phyloP scores from a whole-genome alignment of 1,140 invertebrate species.

The Chironomus striatipennis region DNA sequence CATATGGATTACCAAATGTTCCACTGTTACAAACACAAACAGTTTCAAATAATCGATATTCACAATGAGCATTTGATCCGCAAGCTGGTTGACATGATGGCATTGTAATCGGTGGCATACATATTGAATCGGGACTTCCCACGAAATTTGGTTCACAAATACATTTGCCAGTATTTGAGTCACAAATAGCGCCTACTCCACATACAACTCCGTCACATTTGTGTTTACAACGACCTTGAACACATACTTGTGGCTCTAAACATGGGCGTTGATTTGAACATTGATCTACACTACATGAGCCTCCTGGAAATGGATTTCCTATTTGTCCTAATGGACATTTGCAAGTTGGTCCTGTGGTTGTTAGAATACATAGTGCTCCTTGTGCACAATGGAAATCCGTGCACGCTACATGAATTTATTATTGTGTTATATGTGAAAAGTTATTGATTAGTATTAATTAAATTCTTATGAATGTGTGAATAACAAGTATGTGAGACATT shows the following conservation, averaged over 20 bases:
- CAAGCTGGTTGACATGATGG: slow-evolving; percentile 72
- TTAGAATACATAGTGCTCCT: slow-evolving; percentile 82
- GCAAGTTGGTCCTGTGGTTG: slow-evolving; percentile 74
- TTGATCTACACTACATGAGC: slow-evolving; percentile 66
- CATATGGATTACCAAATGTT: slow-evolving; percentile 79
- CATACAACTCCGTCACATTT: slow-evolving; percentile 77
- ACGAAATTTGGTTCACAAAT: slow-evolving; percentile 78
- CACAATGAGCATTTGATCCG: slow-evolving; percentile 75
- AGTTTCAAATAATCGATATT: slow-evolving; percentile 62
- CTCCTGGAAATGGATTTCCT: slow-evolving; percentile 86
- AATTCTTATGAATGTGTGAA: too few relatives aligned
- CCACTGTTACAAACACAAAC: slow-evolving; percentile 77
- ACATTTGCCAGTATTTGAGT: slow-evolving; percentile 69
- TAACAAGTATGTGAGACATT: background rate
- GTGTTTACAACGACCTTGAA: slow-evolving; percentile 74
- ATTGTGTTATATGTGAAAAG: slow-evolving; percentile 26
- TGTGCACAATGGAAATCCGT: slow-evolving; percentile 67
- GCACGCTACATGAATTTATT: slow-evolving; percentile 50
- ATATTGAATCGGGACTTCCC: slow-evolving; percentile 79
- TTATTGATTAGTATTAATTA: background rate
- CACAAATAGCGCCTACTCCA: slow-evolving; percentile 71
- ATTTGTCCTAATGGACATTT: slow-evolving; percentile 75
- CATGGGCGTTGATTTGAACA: slow-evolving; percentile 71
- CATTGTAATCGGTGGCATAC: slow-evolving; percentile 74
- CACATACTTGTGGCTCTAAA: slow-evolving; percentile 66